Percentiles rank a stretch among this genome's conserved stretches.
These are phyloP conservation scores for Cataglyphis livida DNA, from an alignment of 2,888 invertebrate genomes.

Conservation along the genomic window DNA sequence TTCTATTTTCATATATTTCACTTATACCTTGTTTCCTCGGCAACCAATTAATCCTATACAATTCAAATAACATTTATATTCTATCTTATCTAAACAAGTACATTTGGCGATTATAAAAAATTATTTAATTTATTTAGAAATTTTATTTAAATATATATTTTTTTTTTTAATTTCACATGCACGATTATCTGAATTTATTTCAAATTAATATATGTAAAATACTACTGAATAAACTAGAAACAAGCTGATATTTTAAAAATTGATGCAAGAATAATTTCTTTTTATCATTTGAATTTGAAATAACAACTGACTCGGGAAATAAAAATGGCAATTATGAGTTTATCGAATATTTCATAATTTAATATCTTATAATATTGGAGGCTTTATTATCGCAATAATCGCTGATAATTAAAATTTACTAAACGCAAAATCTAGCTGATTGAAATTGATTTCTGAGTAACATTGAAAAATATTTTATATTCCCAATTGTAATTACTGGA, in stretches of 20 bases:
- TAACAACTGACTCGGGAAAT: not conserved
- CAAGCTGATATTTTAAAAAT: not conserved
- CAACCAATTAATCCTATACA: not conserved
- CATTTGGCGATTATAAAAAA: not conserved
- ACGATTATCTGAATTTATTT: not conserved
- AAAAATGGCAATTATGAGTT: not conserved
- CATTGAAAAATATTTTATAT: not conserved
- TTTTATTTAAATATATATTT: not conserved
- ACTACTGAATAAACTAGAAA: not conserved
- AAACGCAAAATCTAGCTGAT: not conserved
- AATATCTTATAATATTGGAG: conserved; percentile 22
- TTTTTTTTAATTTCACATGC: not conserved
- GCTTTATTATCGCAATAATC: not conserved
- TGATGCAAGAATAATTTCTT: not conserved
- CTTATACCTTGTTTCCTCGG: not conserved
- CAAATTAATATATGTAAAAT: not conserved
- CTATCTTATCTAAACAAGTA: not conserved
- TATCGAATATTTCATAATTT: conserved; percentile 32
- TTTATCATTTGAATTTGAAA: conserved; percentile 22
- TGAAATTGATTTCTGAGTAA: conserved; percentile 15
- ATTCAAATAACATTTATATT: not conserved
- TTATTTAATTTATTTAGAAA: not conserved
- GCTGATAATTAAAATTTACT: conserved; percentile 10
- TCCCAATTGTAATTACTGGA: not conserved
- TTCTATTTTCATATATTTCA: not conserved